A percentile compares a stretch with the other conserved stretches of the same genome.
Conservation (phyloP, 2,113 vertebrate genomes). For the Cryptotis parvus region DNA sequence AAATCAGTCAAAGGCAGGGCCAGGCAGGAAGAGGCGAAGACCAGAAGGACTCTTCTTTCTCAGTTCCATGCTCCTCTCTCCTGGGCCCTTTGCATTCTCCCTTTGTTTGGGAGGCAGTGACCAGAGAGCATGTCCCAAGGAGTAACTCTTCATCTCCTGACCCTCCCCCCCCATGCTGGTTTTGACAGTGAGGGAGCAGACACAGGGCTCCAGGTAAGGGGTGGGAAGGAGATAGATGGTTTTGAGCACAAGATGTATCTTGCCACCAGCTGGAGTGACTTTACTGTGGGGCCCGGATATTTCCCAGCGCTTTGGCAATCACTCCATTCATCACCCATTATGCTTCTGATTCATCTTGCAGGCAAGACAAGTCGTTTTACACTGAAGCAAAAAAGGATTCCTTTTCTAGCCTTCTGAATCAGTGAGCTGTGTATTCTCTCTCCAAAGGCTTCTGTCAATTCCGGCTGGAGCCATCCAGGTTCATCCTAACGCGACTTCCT, state of each 20-base stretch:
- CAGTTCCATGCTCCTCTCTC: not conserved
- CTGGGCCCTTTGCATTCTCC: not conserved
- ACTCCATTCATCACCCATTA: constrained; percentile 66
- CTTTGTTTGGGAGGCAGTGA: not conserved
- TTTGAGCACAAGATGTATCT: not conserved
- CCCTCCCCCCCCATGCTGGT: too few species aligned
- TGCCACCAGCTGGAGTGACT: constrained; percentile 51
- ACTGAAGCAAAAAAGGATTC: constrained; percentile 15
- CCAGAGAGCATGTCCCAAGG: not conserved
- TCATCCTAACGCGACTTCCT: constrained; percentile 29
- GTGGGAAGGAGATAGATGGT: constrained; percentile 58
- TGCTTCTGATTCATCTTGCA: constrained; percentile 63
- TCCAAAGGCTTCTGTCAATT: constrained; percentile 18
- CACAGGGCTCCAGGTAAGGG: not conserved
- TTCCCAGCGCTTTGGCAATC: constrained; percentile 38
- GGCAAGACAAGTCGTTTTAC: constrained; percentile 60
- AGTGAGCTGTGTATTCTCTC: constrained; percentile 41
- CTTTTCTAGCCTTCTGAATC: constrained; percentile 51
- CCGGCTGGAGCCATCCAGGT: not conserved
- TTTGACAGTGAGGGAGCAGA: not conserved
- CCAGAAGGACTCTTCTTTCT: not conserved
- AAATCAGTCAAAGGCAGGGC: not conserved
- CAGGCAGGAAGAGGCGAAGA: not conserved
- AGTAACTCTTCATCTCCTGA: too few species aligned
- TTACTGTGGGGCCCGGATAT: not conserved